Conservation (phyloP, 2,888 invertebrate species). For the Germaria angustata region DNA sequence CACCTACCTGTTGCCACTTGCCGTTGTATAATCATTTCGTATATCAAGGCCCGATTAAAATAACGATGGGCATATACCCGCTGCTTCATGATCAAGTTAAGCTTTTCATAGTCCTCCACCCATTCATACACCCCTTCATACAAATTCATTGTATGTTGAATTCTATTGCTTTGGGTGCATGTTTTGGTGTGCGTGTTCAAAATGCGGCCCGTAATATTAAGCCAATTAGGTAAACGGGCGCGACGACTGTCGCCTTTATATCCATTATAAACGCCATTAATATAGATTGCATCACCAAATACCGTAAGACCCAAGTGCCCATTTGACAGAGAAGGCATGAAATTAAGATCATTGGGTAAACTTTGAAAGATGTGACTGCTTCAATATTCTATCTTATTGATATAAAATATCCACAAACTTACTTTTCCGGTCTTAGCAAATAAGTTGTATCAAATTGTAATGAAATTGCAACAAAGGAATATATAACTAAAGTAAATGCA, state of each 20-base stretch:
- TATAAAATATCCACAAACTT: background rate
- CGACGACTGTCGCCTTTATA: slow-evolving; percentile 82
- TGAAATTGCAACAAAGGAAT: background rate
- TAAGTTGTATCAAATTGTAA: background rate
- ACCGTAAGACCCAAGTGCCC: slow-evolving; percentile 83
- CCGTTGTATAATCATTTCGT: slow-evolving; percentile 72
- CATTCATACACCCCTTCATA: slow-evolving; percentile 65
- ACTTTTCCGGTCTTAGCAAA: slow-evolving; percentile 67
- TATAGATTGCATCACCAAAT: slow-evolving; percentile 83
- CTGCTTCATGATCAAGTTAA: slow-evolving; percentile 70
- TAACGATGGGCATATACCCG: slow-evolving; percentile 79
- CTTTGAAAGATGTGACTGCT: slow-evolving; percentile 73
- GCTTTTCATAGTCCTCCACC: slow-evolving; percentile 68
- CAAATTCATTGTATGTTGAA: slow-evolving; percentile 52
- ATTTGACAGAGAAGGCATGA: slow-evolving; percentile 83
- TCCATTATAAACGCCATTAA: slow-evolving; percentile 84
- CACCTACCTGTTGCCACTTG: slow-evolving; percentile 44
- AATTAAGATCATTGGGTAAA: slow-evolving; percentile 81
- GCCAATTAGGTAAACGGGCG: slow-evolving; percentile 83
- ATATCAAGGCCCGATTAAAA: slow-evolving; percentile 79
- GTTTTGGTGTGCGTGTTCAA: background rate
- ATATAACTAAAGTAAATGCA: slow-evolving; percentile 17
- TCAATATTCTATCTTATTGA: too few species aligned
- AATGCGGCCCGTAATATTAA: slow-evolving; percentile 79
- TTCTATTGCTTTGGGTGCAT: background rate